phyloP scores from a whole-genome alignment of 2,888 invertebrate species.

The Lissocephala sabroskyi region DNA sequence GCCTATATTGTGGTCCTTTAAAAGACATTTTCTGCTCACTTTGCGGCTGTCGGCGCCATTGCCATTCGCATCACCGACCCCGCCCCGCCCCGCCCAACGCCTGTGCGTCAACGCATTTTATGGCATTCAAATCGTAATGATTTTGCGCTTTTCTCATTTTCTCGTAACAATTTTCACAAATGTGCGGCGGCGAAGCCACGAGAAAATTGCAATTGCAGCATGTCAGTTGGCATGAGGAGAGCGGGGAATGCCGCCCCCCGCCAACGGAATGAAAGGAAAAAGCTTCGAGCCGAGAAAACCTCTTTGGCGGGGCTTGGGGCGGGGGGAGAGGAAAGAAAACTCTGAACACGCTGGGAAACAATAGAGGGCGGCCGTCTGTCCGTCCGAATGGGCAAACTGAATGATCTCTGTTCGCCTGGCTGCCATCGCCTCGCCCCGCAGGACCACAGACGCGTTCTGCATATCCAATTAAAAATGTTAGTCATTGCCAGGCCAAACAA shows the following conservation, averaged over 20 bases:
- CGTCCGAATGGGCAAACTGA: too few species aligned
- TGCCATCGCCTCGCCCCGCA: not conserved
- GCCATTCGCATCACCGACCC: not conserved
- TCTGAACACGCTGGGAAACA: too few species aligned
- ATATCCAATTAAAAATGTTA: conserved; percentile 29
- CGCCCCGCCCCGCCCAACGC: not conserved
- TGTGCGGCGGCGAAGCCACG: conserved; percentile 30
- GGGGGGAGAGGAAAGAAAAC: too few species aligned
- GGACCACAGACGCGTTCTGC: conserved; percentile 13
- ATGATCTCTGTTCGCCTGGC: too few species aligned
- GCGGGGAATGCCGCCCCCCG: too few species aligned
- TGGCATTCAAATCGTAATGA: conserved; percentile 45
- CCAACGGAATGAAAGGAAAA: too few species aligned
- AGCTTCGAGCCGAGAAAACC: too few species aligned
- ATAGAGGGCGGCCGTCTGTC: too few species aligned
- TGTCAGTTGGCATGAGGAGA: not conserved
- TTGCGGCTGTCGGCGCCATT: conserved; percentile 12
- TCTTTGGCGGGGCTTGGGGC: too few species aligned
- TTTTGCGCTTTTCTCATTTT: conserved; percentile 41
- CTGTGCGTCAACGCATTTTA: conserved; percentile 22
- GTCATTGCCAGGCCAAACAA: not conserved
- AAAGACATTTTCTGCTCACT: conserved; percentile 30
- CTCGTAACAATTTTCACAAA: conserved; percentile 36
- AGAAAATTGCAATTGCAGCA: conserved; percentile 34
- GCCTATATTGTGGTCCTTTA: too few species aligned